Evolutionary conservation across 2,888 invertebrate genomes (phyloP).

Genomic region (Chymomyza procnemis): DNA sequence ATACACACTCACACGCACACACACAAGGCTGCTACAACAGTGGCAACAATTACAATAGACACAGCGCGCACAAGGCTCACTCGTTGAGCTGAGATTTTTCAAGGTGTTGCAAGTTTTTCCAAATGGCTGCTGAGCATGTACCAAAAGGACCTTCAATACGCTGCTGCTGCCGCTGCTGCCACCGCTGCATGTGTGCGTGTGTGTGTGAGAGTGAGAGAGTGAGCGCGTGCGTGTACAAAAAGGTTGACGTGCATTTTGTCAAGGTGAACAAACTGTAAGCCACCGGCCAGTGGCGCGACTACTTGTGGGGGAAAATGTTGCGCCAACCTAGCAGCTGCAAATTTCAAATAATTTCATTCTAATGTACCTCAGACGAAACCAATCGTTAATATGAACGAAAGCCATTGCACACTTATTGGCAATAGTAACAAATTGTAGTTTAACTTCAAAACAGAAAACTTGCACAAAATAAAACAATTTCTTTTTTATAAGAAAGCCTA

Average conservation of each 20-base stretch:
- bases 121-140: background rate
- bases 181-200: conserved; percentile 8
- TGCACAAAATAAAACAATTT: too few species aligned
- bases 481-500: too few species aligned
- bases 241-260: conserved; percentile 64
- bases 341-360: too few species aligned
- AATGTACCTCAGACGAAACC: too few species aligned
- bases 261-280: conserved; percentile 69
- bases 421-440: too few species aligned
- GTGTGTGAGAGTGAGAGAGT: conserved; percentile 24
- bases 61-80: conserved; percentile 9
- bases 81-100: conserved; percentile 46
- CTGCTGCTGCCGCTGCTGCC: conserved; percentile 31
- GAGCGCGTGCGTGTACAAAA: conserved; percentile 50
- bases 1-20: too few species aligned
- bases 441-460: too few species aligned
- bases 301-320: too few species aligned
- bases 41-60: conserved; percentile 20
- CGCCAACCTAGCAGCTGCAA: too few species aligned
- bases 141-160: conserved; percentile 14
- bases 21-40: conserved; percentile 51
- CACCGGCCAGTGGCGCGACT: conserved; percentile 12
- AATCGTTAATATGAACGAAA: too few species aligned
- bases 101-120: conserved; percentile 39
- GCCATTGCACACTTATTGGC: too few species aligned